phyloP scores from a whole-genome alignment of 1,140 invertebrate genomes.

The Diploscapter pachys region DNA sequence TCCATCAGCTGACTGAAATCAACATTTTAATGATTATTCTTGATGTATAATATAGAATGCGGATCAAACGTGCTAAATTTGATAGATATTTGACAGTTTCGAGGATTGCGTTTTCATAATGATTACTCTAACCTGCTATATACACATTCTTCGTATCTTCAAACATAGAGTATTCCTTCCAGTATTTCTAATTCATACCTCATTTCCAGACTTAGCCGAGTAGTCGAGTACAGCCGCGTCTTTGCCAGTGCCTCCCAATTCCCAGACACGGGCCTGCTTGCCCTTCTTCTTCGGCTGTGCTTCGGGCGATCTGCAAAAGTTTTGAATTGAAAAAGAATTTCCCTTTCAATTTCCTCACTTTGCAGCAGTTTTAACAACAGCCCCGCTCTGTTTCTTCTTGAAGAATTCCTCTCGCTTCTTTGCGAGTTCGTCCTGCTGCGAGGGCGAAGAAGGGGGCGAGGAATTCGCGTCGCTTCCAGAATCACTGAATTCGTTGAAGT shows the following conservation, averaged over 20 bases:
- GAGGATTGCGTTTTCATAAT: not conserved
- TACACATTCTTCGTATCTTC: too few relatives aligned
- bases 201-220: constrained; percentile 56
- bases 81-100: too few relatives aligned
- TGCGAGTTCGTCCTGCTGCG: constrained; percentile 3
- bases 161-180: too few relatives aligned
- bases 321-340: too few relatives aligned
- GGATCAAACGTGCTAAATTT: too few relatives aligned
- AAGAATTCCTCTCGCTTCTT: constrained; percentile 24
- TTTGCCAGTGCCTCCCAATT: constrained; percentile 73
- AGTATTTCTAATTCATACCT: not conserved
- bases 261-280: constrained; percentile 86
- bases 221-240: constrained; percentile 79
- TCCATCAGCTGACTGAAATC: too few relatives aligned
- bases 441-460: not conserved
- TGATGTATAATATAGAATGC: too few relatives aligned
- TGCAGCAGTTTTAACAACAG: constrained; percentile 15
- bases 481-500: constrained; percentile 11
- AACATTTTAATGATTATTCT: too few relatives aligned
- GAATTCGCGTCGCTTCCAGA: constrained; percentile 10
- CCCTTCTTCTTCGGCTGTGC: constrained; percentile 64
- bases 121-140: not conserved
- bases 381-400: constrained; percentile 8
- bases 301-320: not conserved
- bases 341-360: constrained; percentile 11